Evolutionary conservation across 2,797 vertebrate species (phyloP), one percentile per base, ranked within the genome.

Genomic region (Acanthiza pusilla): DNA sequence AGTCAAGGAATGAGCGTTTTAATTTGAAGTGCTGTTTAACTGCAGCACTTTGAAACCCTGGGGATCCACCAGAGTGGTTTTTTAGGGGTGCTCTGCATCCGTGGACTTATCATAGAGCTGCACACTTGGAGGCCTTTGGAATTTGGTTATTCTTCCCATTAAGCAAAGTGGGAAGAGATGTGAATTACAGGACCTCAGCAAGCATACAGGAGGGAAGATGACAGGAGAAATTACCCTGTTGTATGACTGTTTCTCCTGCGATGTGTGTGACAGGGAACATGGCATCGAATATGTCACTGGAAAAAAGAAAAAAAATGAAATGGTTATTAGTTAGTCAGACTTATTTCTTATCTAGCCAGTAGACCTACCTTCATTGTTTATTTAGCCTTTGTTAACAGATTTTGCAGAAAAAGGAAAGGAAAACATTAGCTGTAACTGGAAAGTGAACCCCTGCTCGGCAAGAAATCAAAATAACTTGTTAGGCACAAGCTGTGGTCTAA

Each of bases 211-310:
- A 57, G 15, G 10, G 34, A 54, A 83, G 66, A 67, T 3, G 16
- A 45, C 10, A 27, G 25, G 17, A 42, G 19, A 68, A 71, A 6
- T 97, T 97, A 99, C 99, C 99, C 98, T 99, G 99, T 82, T 99
- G 99, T 95, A 99, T 99, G 82, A 99, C 99, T 0, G 99, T 99
- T 97, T 99, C 99, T 89, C 99, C 99, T 18, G 99, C 99, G 13
- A 99, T 99, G 97, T 99, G 99, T 29, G 98, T 99, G 91, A 99
- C 99, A 0, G 99, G 99, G 80, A 99, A 99, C 99, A 99, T 99
- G 95, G 99, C 99, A 67, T 99, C 99, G 30, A 99, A 99, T 96
- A 99, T 99, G 97, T 99, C 99, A 96, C 99, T 99, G 97, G 18
- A 90, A 96, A 86, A 97, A 73, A 38, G 38, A 97, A 93, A 58